phyloP scores from a whole-genome alignment of 2,797 vertebrate genomes.

The Perodicticus potto region DNA sequence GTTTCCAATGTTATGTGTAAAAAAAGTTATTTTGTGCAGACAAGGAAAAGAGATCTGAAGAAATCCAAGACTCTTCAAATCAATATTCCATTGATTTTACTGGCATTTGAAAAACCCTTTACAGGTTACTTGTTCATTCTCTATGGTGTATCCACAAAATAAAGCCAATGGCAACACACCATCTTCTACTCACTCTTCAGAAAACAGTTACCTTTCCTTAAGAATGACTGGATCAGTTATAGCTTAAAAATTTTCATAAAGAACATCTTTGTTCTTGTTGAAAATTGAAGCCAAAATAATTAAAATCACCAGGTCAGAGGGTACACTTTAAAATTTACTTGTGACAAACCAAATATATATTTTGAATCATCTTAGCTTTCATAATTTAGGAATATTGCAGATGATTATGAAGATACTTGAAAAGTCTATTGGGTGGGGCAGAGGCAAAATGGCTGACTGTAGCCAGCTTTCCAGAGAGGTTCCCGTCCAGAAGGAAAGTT shows the following conservation, averaged over 20 bases:
- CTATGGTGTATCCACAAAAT: background rate
- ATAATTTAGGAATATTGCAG: background rate
- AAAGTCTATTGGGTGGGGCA: background rate
- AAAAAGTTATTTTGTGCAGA: background rate
- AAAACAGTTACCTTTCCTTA: background rate
- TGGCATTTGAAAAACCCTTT: background rate
- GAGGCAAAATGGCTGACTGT: no score
- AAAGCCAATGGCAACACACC: background rate
- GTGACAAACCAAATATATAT: conserved; percentile 51
- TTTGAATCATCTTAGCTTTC: conserved; percentile 39
- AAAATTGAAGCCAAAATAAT: conserved; percentile 23
- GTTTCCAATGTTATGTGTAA: background rate
- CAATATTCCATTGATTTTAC: background rate
- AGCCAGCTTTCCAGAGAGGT: no score
- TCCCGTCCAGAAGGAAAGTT: no score
- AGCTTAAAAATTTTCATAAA: conserved; percentile 42
- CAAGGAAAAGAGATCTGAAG: background rate
- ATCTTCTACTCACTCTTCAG: background rate
- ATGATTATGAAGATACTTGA: conserved; percentile 2
- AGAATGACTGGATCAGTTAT: background rate
- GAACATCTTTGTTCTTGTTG: background rate
- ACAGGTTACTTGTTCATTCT: background rate
- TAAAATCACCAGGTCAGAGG: conserved; percentile 17
- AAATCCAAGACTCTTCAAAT: conserved; percentile 40
- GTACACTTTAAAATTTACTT: conserved; percentile 51